A percentile compares a stretch with the other conserved stretches of the same genome.
Evolutionary conservation across 2,888 invertebrate genomes (phyloP).

Genomic region (Drosophila robusta): DNA sequence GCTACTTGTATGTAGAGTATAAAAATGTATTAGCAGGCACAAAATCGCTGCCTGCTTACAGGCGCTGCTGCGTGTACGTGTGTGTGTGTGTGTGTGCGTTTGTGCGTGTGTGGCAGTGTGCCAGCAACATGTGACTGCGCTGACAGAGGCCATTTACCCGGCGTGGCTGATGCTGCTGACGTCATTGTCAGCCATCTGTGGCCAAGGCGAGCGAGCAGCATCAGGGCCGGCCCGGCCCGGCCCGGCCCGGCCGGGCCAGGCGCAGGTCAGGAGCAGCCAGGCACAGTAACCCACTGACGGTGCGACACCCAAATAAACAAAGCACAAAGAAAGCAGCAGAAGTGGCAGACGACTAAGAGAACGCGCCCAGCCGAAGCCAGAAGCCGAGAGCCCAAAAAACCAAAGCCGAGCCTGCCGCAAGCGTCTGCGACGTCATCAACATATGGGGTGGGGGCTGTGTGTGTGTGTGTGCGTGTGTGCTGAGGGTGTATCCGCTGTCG

Average conservation of each 20-base stretch:
- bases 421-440: slow-evolving; percentile 49
- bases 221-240: background rate
- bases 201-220: slow-evolving; percentile 10
- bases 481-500: background rate
- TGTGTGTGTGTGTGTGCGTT: slow-evolving; percentile 9
- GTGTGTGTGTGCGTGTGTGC: background rate
- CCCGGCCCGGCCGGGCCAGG: background rate
- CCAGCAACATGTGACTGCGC: slow-evolving; percentile 72
- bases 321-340: background rate
- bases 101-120: slow-evolving; percentile 36
- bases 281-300: slow-evolving; percentile 41
- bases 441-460: background rate
- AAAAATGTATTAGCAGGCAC: background rate
- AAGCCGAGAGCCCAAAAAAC: background rate
- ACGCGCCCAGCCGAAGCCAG: slow-evolving; percentile 6
- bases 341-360: background rate
- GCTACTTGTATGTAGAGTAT: no score
- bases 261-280: slow-evolving; percentile 45
- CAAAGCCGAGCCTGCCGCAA: slow-evolving; percentile 17
- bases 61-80: slow-evolving; percentile 38
- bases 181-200: slow-evolving; percentile 51
- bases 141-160: slow-evolving; percentile 74
- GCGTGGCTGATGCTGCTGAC: slow-evolving; percentile 52
- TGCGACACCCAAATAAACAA: slow-evolving; percentile 8
- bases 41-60: slow-evolving; percentile 43